Evolutionary conservation across 2,113 vertebrate genomes (phyloP).

Genomic region (Xenopus tropicalis): DNA sequence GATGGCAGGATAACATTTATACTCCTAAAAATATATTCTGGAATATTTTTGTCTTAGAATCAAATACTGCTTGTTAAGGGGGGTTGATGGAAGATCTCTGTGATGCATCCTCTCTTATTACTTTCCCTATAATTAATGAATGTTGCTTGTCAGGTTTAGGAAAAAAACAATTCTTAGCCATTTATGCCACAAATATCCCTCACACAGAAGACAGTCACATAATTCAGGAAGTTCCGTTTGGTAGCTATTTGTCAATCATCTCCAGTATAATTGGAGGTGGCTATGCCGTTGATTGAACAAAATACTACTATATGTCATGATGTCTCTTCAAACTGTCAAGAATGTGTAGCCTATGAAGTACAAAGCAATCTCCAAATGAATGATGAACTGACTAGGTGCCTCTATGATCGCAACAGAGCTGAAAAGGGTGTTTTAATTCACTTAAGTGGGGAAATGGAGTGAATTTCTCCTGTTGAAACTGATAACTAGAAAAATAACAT

Average conservation of each 20-base stretch:
- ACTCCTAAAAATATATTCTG: slow-evolving; percentile 13
- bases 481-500: neutral
- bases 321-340: slow-evolving; percentile 46
- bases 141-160: slow-evolving; percentile 43
- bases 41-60: slow-evolving; percentile 39
- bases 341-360: slow-evolving; percentile 44
- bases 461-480: neutral
- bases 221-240: slow-evolving; percentile 46
- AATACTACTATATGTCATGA: slow-evolving; percentile 47
- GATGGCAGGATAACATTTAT: slow-evolving; percentile 1
- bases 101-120: slow-evolving; percentile 43
- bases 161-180: slow-evolving; percentile 43
- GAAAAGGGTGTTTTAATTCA: slow-evolving; percentile 44
- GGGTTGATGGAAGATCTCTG: slow-evolving; percentile 30
- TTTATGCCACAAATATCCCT: slow-evolving; percentile 45
- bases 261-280: slow-evolving; percentile 44
- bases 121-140: slow-evolving; percentile 47
- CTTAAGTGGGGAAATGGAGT: slow-evolving; percentile 29
- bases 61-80: slow-evolving; percentile 35
- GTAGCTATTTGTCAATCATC: slow-evolving; percentile 46
- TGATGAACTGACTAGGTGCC: slow-evolving; percentile 45
- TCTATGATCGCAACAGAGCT: slow-evolving; percentile 35
- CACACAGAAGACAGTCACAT: slow-evolving; percentile 45
- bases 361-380: slow-evolving; percentile 46
- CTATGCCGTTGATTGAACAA: slow-evolving; percentile 47